Evolutionary conservation across 35 echinoderm and acorn worm species (phyloP), one percentile per base, ranked within the genome.

Genomic region (Stichopus chloronotus): DNA sequence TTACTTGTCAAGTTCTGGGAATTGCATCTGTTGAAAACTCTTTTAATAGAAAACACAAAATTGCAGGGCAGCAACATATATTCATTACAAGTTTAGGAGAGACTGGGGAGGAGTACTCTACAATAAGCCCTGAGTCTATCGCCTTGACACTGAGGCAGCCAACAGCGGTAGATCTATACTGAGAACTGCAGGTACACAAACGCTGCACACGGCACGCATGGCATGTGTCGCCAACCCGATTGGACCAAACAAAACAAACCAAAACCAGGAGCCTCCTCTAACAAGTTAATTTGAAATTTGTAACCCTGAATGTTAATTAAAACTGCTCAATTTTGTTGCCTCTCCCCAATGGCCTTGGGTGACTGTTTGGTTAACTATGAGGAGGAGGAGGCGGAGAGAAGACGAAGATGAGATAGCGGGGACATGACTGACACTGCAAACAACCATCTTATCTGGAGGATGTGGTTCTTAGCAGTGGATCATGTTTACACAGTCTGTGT

Each of bases 241-340:
- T 4, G 11, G 61, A 61, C 14, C 6, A 74, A 74, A 74, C 11
- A 4, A 74, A 74, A 74, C 69, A 74, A 7, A 74, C 69, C 59
- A 16, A 21, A 74, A 74, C 19, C 22, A 74, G 69, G 69, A n/a
- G 14, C 69, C 19, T n/a, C 69, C 19, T 74, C 69, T 74, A 74
- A 74, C 69, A 74, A 74, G 69, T 74, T 65, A 65, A 83, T 55
- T 83, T 85, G 82, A 85, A 85, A 85, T 85, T 85, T 56, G 56
- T 55, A 85, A 85, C 82, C 58, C 82, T n/a, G 57, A 53, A 85
- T 85, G 82, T 58, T 85, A 85, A 85, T 85, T 85, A 85, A 85
- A 85, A 85, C 82, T n/a, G 82, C 14, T 85, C 82, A 11, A 58
- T 85, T 58, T 58, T 43, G 30, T 43, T 85, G 69, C 69, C 55